Base-by-base conservation (phyloP, 2,113 vertebrate genomes). In the Rhinogobius similis region DNA sequence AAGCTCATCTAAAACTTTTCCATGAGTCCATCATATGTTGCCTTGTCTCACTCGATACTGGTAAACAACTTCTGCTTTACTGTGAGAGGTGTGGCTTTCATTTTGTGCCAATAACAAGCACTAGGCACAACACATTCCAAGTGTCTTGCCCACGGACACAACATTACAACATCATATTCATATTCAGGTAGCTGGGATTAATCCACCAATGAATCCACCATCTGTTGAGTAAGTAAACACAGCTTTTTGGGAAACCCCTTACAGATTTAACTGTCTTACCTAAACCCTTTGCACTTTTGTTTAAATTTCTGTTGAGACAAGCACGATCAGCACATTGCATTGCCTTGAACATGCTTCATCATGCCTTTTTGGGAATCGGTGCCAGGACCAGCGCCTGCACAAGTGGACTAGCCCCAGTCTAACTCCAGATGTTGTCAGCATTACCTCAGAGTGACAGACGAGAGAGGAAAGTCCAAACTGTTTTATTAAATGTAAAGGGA, bases 401-500 rank as follows among this genome's bases (percentile, higher is more conserved):
- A 72, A 82, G 65, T 27, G 46, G 24, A 61, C 0, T 1, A 58
- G 52, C 63, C n/a, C 52, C 10, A 59, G 39, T 53, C 12, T 20
- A 62, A 70, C 67, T 83, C 79, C 87, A 88, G 82, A 89, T 85
- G 81, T 68, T 74, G 27, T 36, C 27, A 21, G 43, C 73, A 78
- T 86, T 76, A 89, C 73, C 68, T 86, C 78, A 86, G 64, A 41
- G 39, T 53, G 48, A 62, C 10, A 48, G 27, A 48, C n/a, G 14
- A 62, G 46, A 18, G 16, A 39, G 50, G 27, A 13, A 53, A 70
- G 14, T 71, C 27, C 46, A 72, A 53, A 71, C 52, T 62, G 23
- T 53, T 39, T 71, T 58, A 52, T 46, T 62, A 23, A 1, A 61
- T 55, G 46, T 50, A 11, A 63, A 41, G 38, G 38, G 38, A 63